Conservation (phyloP, 2,797 vertebrate species). For the Spinus pinus region DNA sequence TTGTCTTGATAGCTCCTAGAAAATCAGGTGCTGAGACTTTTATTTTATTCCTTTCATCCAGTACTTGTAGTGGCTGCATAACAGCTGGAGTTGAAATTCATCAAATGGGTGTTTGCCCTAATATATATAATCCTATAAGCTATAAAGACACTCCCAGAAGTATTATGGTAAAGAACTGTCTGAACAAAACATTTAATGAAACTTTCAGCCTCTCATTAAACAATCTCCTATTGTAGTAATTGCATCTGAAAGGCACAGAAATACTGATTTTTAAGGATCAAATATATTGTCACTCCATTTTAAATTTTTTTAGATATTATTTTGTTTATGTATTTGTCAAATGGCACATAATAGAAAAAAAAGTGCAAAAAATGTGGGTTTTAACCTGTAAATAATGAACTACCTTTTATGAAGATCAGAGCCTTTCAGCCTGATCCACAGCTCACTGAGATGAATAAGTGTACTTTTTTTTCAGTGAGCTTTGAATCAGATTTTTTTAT, state of each 20-base stretch:
- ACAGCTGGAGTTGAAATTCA: constrained; percentile 40
- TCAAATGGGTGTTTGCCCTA: constrained; percentile 5
- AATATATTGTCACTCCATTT: not conserved
- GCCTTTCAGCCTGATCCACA: not conserved
- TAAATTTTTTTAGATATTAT: not conserved
- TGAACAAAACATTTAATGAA: not conserved
- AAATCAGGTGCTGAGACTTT: not conserved
- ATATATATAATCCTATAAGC: not conserved
- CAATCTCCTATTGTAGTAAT: not conserved
- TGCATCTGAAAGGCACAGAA: not conserved
- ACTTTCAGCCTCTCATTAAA: not conserved
- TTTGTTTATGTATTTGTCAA: not conserved
- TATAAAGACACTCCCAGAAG: not conserved
- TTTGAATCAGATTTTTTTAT: not conserved
- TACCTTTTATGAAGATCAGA: not conserved
- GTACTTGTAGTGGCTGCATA: not conserved
- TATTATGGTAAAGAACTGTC: not conserved
- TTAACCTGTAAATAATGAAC: not conserved
- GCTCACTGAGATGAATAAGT: not conserved
- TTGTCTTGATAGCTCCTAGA: not conserved
- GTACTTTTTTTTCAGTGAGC: not conserved
- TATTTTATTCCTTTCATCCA: not conserved
- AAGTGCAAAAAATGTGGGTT: not conserved
- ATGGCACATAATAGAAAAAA: not conserved
- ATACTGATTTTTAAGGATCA: not conserved